A percentile compares a stretch with the other conserved stretches of the same genome.
Conservation (phyloP, 2,797 vertebrate genomes). For the Gila robusta region DNA sequence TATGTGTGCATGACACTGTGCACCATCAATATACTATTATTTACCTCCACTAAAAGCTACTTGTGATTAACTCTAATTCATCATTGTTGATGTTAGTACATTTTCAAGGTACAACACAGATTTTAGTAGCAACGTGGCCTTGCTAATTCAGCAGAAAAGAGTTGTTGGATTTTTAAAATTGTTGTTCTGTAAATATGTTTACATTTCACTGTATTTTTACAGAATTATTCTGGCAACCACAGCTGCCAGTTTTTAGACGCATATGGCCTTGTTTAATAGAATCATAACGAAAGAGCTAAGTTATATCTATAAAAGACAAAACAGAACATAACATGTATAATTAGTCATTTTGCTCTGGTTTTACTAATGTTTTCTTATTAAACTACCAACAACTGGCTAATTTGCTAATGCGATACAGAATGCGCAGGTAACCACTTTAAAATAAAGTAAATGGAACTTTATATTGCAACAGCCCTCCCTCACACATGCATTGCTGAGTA, state of each 20-base stretch:
- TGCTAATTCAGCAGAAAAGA: not conserved
- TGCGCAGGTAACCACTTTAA: not conserved
- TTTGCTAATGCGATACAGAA: not conserved
- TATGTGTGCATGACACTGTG: not conserved
- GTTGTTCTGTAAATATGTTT: not conserved
- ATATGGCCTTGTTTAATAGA: not conserved
- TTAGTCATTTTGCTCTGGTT: not conserved
- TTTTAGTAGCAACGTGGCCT: not conserved
- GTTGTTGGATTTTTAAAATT: not conserved
- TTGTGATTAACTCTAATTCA: not conserved
- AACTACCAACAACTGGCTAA: not conserved
- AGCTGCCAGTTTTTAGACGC: not conserved
- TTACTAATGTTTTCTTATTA: not conserved
- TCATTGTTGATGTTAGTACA: not conserved
- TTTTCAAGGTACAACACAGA: not conserved
- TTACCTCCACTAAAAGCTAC: not conserved
- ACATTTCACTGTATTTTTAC: not conserved
- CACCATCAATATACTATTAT: not conserved
- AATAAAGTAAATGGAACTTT: not conserved
- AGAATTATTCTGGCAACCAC: not conserved
- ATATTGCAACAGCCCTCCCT: not conserved
- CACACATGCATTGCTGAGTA: not conserved
- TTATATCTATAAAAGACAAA: not conserved
- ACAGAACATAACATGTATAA: not conserved
- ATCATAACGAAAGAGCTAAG: not conserved